Base-by-base conservation (phyloP, 2,113 vertebrate species). In the Syngnathoides biaculeatus region DNA sequence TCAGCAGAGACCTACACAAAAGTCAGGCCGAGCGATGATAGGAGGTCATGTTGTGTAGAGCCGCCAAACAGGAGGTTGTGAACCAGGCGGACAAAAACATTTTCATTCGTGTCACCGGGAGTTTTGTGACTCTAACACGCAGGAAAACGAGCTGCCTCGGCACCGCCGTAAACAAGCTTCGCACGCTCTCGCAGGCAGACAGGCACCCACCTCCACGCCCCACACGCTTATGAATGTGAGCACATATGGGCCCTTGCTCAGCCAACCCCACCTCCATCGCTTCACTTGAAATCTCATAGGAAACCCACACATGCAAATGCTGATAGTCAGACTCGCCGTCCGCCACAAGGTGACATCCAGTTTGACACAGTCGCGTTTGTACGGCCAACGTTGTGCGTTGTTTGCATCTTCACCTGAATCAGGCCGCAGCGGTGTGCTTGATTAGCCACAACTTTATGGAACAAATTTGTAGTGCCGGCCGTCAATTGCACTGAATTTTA, bases 301-400 rank as follows among this genome's bases (percentile, higher is more conserved):
- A 89, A 89, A 83, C 79, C 76, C 81, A 85, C 85, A 85, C 77
- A 72, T 83, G 73, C 79, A 74, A 89, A 85, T 68, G 50, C 68
- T 67, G 53, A 81, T 74, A 80, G 56, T 61, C 74, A 69, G 69
- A 71, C 61, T 59, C 68, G 55, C 62, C 67, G 15, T 52, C 30
- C 60, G 38, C 47, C 67, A 57, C 73, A 69, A 53, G 48, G 72
- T 69, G n/a, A 42, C 74, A 52, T 72, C 79, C 47, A 75, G 67
- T 66, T 75, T 45, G 42, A 64, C 64, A 68, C 65, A 43, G 26
- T 50, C 52, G 65, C 3, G 0, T 55, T 74, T 71, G 19, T 56
- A 59, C 38, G 12, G 27, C 12, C n/a, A n/a, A n/a, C n/a, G n/a
- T n/a, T n/a, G n/a, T n/a, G n/a, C n/a, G n/a, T n/a, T 73, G 60